Evolutionary conservation across 2,797 vertebrate genomes (phyloP).

Genomic region (Bovichtus variegatus): DNA sequence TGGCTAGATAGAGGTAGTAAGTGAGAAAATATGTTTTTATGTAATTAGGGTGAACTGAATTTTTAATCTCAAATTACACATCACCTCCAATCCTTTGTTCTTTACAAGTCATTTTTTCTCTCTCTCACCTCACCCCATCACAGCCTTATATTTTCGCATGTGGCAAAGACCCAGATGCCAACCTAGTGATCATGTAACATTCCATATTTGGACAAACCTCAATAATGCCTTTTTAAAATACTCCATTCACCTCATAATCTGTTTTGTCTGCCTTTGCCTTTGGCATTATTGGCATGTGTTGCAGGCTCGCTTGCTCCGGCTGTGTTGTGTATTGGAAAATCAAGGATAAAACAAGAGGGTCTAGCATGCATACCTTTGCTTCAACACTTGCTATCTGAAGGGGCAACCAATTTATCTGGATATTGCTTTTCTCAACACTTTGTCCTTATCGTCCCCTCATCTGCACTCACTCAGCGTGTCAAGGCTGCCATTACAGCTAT

Average conservation of each 20-base stretch:
- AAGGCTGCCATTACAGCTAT: neutral
- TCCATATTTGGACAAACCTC: slow-evolving; percentile 36
- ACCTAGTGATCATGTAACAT: neutral
- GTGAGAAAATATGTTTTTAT: neutral
- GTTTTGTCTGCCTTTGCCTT: slow-evolving; percentile 21
- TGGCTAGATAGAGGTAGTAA: neutral
- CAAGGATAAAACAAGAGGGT: slow-evolving; percentile 28
- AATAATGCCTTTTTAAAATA: slow-evolving; percentile 9
- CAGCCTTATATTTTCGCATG: neutral
- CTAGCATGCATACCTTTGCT: slow-evolving; percentile 46
- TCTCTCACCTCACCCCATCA: neutral
- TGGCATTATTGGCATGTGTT: neutral
- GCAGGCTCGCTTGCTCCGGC: slow-evolving; percentile 22
- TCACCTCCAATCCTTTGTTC: neutral
- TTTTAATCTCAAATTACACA: neutral
- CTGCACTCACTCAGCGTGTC: slow-evolving; percentile 37
- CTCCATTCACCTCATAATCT: neutral
- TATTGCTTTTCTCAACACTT: slow-evolving; percentile 16
- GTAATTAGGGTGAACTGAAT: neutral
- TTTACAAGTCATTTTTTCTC: no score
- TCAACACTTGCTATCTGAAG: slow-evolving; percentile 50
- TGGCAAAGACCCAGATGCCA: neutral
- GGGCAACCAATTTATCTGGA: slow-evolving; percentile 23
- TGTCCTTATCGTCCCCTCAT: slow-evolving; percentile 31
- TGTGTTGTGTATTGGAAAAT: slow-evolving; percentile 46